Base-by-base conservation (phyloP, 1,140 invertebrate genomes). In the Pogonus chalceus region DNA sequence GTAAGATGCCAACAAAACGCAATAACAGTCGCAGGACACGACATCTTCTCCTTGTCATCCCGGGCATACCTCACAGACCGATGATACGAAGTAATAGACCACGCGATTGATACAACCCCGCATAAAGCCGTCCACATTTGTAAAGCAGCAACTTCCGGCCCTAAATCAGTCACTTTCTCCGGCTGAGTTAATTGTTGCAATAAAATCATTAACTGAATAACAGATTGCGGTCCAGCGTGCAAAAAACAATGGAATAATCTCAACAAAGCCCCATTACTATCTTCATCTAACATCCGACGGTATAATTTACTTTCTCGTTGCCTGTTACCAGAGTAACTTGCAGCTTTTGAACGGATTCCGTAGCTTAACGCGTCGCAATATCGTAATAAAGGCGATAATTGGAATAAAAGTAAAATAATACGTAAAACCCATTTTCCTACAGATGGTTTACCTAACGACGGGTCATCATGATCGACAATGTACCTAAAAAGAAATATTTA, bases 211-310 rank as follows among this genome's bases (percentile, higher is more conserved):
- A 69, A 59, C 46, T 69, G 69, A 48, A 72, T 60, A 39, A 72
- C 58, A 22, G 68, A 67, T 55, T 70, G 69, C 7, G 69, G 69
- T 2, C 66, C 67, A n/a, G 65, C 61, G 66, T 83, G 80, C 64
- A 83, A 71, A 62, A 83, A 84, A 55, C 75, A 76, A 63, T 84
- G 81, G 64, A 84, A 82, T 55, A 84, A 70, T 49, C 81, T 65
- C 46, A 84, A 66, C 50, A 84, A 63, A 31, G 75, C 70, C 9
- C 75, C 73, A 68, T 80, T 78, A 0, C 74, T 71, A 60, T 79
- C 77, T 68, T 79, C 77, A 61, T 76, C 76, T 35, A 76, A 59
- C 75, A 78, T 77, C 37, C 66, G 65, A 4, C 70, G 67, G 52
- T 72, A 76, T 52, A 72, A 70, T 35, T 59, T 58, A 16, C 67